These are phyloP conservation scores for Sylvicapra grimmia DNA, from an alignment of 2,113 vertebrate genomes.

Conservation along the genomic window DNA sequence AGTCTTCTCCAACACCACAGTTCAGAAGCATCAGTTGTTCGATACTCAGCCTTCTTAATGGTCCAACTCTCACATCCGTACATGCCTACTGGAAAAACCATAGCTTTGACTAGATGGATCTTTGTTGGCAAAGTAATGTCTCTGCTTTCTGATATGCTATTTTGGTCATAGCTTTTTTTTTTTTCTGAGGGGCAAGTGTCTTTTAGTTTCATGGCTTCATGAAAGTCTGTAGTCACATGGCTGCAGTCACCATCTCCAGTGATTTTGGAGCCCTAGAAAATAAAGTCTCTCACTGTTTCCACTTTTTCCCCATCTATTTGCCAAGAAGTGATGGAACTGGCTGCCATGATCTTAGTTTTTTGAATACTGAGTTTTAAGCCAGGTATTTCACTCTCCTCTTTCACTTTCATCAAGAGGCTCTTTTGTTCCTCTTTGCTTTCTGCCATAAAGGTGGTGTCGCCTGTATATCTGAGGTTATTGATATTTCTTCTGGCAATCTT, in stretches of 20 bases:
- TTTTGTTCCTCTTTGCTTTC: neutral
- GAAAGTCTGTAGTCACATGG: neutral
- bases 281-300: neutral
- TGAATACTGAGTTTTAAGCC: neutral
- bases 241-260: neutral
- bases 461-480: neutral
- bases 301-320: neutral
- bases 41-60: neutral
- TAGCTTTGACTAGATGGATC: neutral
- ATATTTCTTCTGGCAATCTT: neutral
- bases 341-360: neutral
- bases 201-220: neutral
- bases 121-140: neutral
- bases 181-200: neutral
- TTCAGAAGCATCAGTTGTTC: neutral
- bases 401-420: neutral
- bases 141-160: neutral
- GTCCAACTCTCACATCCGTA: neutral
- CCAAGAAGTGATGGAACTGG: neutral
- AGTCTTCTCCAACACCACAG: neutral
- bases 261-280: neutral
- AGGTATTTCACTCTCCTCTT: neutral
- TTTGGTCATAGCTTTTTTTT: neutral
- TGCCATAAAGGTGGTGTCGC: neutral
- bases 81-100: neutral